These are phyloP conservation scores for Brotula barbata DNA, from an alignment of 2,797 vertebrate species.

Conservation along the genomic window DNA sequence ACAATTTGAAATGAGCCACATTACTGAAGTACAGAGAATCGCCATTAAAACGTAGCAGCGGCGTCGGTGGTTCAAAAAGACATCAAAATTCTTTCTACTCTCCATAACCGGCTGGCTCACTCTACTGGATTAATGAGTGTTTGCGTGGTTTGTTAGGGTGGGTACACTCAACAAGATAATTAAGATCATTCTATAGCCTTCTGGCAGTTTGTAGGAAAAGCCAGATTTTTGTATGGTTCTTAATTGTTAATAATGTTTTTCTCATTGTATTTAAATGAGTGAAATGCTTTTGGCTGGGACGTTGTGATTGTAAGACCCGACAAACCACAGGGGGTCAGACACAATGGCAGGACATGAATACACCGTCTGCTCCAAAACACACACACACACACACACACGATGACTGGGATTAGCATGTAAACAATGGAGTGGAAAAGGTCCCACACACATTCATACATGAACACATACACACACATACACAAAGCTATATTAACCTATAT, in stretches of 20 bases:
- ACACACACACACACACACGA: constrained; percentile 27
- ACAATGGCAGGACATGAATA: constrained; percentile 50
- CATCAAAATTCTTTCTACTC: too few relatives aligned
- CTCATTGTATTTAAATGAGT: constrained; percentile 63
- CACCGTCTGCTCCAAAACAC: constrained; percentile 48
- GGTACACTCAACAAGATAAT: too few relatives aligned
- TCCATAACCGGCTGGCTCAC: too few relatives aligned
- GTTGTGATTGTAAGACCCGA: constrained; percentile 26
- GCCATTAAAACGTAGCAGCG: too few relatives aligned
- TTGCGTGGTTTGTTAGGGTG: too few relatives aligned
- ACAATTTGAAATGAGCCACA: too few relatives aligned
- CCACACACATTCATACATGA: constrained; percentile 20
- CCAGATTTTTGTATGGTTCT: constrained; percentile 25
- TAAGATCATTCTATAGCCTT: too few relatives aligned
- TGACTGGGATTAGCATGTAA: constrained; percentile 60
- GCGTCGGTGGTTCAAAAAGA: too few relatives aligned
- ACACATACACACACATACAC: constrained; percentile 16
- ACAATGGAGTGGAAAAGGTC: constrained; percentile 61
- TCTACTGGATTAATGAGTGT: too few relatives aligned
- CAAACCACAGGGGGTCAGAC: constrained; percentile 55
- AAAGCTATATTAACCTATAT: constrained; percentile 6
- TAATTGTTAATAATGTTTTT: constrained; percentile 38
- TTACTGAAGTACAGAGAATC: too few relatives aligned
- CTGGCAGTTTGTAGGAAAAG: too few relatives aligned
- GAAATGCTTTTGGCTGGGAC: constrained; percentile 33